Conservation (phyloP, 2,113 vertebrate genomes). For the Grallaria varia region DNA sequence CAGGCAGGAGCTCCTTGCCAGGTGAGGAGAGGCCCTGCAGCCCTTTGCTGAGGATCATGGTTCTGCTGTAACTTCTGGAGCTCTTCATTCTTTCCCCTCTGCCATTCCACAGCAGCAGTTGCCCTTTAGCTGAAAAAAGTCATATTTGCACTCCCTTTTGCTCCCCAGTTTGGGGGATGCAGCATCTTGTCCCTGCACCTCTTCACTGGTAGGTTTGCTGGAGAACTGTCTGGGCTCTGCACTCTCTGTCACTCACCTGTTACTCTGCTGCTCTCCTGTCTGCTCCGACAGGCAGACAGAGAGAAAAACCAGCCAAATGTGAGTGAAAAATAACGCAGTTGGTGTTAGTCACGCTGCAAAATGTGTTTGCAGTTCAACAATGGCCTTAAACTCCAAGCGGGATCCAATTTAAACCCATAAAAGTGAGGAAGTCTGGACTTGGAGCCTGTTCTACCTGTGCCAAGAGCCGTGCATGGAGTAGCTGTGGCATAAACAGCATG, state of each 20-base stretch:
- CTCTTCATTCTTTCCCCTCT: not conserved
- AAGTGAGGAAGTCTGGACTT: constrained; percentile 27
- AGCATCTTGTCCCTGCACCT: not conserved
- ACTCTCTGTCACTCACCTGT: not conserved
- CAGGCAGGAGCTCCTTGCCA: not conserved
- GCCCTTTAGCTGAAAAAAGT: not conserved
- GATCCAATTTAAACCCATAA: constrained; percentile 44
- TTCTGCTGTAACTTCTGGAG: not conserved
- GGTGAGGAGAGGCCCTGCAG: not conserved
- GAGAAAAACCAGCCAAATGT: not conserved
- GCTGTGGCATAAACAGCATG: not conserved
- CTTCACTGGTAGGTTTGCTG: not conserved
- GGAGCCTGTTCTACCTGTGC: not conserved
- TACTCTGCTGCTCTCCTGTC: not conserved
- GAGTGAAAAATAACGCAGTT: not conserved
- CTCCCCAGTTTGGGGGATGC: not conserved
- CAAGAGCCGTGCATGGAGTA: not conserved
- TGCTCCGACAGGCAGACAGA: not conserved
- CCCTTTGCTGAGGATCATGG: not conserved
- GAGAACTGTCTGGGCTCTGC: not conserved
- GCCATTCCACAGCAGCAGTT: not conserved
- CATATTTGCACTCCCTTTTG: not conserved
- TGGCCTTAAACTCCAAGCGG: constrained; percentile 6
- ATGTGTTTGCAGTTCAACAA: not conserved
- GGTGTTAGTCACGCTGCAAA: not conserved